Evolutionary conservation across 2,113 vertebrate species (phyloP).

Genomic region (Capricornis sumatraensis): DNA sequence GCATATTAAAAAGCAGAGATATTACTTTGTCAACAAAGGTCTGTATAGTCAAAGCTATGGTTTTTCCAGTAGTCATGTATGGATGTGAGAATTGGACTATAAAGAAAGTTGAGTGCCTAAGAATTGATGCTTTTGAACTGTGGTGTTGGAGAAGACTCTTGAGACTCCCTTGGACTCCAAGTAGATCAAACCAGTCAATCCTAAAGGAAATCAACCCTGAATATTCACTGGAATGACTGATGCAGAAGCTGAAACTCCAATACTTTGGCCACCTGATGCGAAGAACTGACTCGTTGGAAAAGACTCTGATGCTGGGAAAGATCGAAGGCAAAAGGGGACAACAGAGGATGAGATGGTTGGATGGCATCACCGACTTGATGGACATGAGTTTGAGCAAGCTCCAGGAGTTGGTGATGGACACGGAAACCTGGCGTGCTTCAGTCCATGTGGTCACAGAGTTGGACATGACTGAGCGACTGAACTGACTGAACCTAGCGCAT

Average conservation of each 20-base stretch:
- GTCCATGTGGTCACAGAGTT: neutral
- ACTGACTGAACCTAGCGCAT: neutral
- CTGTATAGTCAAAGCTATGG: neutral
- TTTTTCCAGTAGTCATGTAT: neutral
- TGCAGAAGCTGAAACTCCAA: neutral
- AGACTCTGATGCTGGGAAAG: neutral
- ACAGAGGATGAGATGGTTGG: neutral
- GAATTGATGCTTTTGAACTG: neutral
- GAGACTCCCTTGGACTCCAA: neutral
- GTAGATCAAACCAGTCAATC: neutral
- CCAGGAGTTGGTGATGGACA: neutral
- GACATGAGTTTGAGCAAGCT: neutral
- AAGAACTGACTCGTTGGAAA: neutral
- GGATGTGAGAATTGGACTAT: neutral
- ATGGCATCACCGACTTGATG: neutral
- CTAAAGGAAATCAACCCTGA: neutral
- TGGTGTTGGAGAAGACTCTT: neutral
- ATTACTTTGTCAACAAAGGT: neutral
- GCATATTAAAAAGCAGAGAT: neutral
- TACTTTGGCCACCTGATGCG: neutral
- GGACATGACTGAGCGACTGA: neutral
- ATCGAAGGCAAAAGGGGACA: neutral
- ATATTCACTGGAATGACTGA: neutral
- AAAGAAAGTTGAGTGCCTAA: neutral
- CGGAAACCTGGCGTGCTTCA: neutral